phyloP scores from a whole-genome alignment of 30 jellyfish, hydroid and myxozoan species.

The Aurelia coerulea region DNA sequence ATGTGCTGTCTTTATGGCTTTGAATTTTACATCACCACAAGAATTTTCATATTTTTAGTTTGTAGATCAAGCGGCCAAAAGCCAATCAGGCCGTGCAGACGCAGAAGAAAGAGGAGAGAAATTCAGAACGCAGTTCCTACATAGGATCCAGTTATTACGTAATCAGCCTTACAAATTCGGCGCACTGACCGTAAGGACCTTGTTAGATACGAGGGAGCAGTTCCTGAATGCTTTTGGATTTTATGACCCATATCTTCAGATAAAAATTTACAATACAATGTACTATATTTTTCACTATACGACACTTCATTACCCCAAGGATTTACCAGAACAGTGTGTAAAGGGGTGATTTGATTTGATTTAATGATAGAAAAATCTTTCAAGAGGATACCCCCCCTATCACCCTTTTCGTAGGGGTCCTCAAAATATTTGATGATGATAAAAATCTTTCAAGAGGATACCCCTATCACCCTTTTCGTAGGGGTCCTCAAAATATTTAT shows the following conservation, averaged over 20 bases:
- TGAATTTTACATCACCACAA: too few species aligned
- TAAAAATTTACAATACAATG: too few species aligned
- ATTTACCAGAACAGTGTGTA: too few species aligned
- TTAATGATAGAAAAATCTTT: neutral
- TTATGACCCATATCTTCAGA: conserved; percentile 95
- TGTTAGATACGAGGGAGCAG: conserved; percentile 94
- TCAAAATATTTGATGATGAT: neutral
- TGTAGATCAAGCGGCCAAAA: conserved; percentile 81
- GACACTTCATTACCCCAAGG: too few species aligned
- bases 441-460: neutral
- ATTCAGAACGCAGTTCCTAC: conserved; percentile 71
- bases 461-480: neutral
- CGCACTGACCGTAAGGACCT: conserved; percentile 77
- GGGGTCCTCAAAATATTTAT: too few species aligned
- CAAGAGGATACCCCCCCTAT: neutral
- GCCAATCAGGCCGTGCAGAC: conserved; percentile 92
- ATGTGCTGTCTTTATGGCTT: too few species aligned
- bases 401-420: neutral
- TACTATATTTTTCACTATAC: too few species aligned
- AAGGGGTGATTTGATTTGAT: too few species aligned
- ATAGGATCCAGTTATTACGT: conserved; percentile 62
- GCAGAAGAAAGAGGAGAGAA: conserved; percentile 88
- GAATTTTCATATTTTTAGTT: conserved; percentile 33
- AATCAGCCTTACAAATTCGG: conserved; percentile 91
- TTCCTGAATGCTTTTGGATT: conserved; percentile 79